Evolutionary conservation across 1,140 invertebrate genomes (phyloP).

Genomic region (Drosophila lowei): DNA sequence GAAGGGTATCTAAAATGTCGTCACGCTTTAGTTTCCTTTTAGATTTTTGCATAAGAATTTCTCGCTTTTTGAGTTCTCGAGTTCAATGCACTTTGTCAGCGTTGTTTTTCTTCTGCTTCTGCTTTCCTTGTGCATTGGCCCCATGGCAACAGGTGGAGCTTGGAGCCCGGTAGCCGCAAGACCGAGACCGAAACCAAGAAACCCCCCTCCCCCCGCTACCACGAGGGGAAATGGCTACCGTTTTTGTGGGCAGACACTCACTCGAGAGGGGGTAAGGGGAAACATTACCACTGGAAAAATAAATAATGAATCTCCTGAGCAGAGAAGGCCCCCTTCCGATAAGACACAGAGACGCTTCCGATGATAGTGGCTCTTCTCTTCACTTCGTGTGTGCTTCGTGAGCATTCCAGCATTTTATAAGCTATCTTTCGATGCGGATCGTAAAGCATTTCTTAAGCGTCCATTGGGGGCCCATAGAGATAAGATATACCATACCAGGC

Average conservation of each 20-base stretch:
- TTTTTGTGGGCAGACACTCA: too few relatives aligned
- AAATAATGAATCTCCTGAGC: too few relatives aligned
- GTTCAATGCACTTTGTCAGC: constrained; percentile 77
- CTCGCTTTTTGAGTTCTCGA: constrained; percentile 66
- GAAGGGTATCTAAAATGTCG: too few relatives aligned
- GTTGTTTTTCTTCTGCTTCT: constrained; percentile 46
- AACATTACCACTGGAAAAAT: too few relatives aligned
- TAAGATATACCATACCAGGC: constrained; percentile 23
- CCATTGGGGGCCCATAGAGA: constrained; percentile 7
- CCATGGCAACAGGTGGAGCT: constrained; percentile 29
- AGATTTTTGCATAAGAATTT: constrained; percentile 76
- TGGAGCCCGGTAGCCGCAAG: background rate
- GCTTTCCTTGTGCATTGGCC: constrained; percentile 6
- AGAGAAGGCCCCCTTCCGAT: too few relatives aligned
- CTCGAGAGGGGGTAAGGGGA: too few relatives aligned
- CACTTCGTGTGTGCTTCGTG: background rate
- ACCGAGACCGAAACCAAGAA: background rate
- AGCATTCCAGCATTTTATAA: constrained; percentile 53
- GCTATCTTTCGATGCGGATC: constrained; percentile 19
- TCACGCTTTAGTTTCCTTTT: constrained; percentile 16
- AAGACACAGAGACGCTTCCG: too few relatives aligned
- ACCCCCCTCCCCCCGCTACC: too few relatives aligned
- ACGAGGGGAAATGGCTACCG: background rate
- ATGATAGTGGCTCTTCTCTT: background rate
- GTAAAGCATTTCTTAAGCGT: constrained; percentile 18